phyloP scores from a whole-genome alignment of 2,797 vertebrate species.

The Coilia nasus region DNA sequence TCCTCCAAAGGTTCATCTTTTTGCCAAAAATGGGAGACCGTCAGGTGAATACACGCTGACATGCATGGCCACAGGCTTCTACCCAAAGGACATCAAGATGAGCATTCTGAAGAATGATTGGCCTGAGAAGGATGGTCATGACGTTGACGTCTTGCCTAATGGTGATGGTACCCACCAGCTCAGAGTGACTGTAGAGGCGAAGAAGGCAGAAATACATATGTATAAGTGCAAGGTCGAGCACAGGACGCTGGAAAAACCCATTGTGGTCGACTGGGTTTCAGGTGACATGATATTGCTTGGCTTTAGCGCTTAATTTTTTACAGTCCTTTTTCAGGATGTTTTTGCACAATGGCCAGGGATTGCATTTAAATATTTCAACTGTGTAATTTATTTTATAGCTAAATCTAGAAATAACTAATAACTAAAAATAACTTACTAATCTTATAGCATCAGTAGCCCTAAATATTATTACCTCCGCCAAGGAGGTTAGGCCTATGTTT shows the following conservation, averaged over 20 bases:
- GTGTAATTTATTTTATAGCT: too few species aligned
- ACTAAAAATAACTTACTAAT: too few species aligned
- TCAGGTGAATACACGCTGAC: slow-evolving; percentile 18
- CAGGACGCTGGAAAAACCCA: accelerated
- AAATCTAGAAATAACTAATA: too few species aligned
- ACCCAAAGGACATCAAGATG: slow-evolving; percentile 51
- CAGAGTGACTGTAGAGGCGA: slow-evolving; percentile 54
- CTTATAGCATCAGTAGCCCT: too few species aligned
- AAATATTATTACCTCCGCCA: too few species aligned
- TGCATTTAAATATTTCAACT: too few species aligned
- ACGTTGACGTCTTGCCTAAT: slow-evolving; percentile 58
- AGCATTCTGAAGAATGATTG: slow-evolving; percentile 27
- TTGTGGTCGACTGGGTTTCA: slow-evolving; percentile 48
- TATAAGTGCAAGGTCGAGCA: slow-evolving; percentile 63
- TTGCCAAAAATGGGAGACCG: background rate
- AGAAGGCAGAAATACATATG: accelerated
- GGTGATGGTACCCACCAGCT: slow-evolving; percentile 62
- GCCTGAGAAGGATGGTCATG: accelerated
- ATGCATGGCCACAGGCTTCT: slow-evolving; percentile 71
- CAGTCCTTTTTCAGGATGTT: too few species aligned
- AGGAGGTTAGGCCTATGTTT: too few species aligned
- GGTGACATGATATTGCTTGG: background rate
- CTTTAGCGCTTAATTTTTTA: too few species aligned
- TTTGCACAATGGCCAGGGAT: too few species aligned
- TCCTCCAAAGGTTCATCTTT: background rate